Conservation (phyloP, 2,797 vertebrate species). For the Sarcophilus harrisii region DNA sequence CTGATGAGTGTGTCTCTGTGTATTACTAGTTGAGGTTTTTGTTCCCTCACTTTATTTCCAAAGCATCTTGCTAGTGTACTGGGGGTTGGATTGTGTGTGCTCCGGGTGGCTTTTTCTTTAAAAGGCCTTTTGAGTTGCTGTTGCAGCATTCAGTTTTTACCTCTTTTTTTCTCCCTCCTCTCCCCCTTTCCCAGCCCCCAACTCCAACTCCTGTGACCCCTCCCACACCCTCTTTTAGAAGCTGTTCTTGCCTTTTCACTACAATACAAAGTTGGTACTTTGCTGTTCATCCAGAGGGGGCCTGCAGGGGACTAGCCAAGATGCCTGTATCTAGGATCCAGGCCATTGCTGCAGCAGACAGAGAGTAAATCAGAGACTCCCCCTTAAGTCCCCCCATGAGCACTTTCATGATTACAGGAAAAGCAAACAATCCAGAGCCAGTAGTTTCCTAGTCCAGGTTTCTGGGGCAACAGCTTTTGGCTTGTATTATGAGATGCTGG, state of each 20-base stretch:
- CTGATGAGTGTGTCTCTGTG: neutral
- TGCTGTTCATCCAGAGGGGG: conserved; percentile 3
- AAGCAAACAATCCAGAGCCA: conserved; percentile 64
- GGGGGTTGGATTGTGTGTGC: neutral
- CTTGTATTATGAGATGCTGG: conserved; percentile 67
- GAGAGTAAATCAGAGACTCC: conserved; percentile 11
- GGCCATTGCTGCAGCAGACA: neutral
- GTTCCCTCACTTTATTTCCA: neutral
- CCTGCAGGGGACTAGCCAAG: neutral
- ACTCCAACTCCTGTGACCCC: neutral
- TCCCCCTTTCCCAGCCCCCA: neutral
- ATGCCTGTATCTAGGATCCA: conserved; percentile 7
- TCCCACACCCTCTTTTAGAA: conserved; percentile 31
- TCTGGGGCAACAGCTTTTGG: conserved; percentile 77
- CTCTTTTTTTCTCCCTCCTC: neutral
- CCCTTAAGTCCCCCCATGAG: conserved; percentile 26
- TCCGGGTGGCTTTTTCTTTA: conserved; percentile 16
- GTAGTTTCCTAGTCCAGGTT: conserved; percentile 68
- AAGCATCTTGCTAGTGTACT: conserved; percentile 6
- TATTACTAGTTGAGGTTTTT: neutral
- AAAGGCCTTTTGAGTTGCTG: conserved; percentile 45
- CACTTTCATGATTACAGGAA: conserved; percentile 65
- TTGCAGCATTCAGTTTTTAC: neutral
- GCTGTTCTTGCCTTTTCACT: conserved; percentile 13
- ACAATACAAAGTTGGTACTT: conserved; percentile 46